Conservation (phyloP, 2,113 vertebrate species). For the Notechis scutatus region DNA sequence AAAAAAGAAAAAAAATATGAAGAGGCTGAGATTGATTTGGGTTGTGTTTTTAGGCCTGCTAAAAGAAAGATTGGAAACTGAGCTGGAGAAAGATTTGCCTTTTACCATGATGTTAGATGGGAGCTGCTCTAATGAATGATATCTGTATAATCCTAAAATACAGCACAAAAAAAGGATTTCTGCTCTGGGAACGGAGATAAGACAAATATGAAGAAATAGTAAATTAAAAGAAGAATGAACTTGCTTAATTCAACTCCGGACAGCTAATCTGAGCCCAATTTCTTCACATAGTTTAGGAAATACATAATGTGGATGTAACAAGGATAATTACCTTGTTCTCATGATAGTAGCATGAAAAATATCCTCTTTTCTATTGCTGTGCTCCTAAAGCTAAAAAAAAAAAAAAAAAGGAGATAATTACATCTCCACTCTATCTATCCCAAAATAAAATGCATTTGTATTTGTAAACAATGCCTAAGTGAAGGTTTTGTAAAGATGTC, state of each 20-base stretch:
- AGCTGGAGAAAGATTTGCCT: constrained; percentile 30
- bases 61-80: constrained; percentile 48
- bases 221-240: background rate
- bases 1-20: background rate
- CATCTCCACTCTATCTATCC: background rate
- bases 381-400: background rate
- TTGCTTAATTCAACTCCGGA: background rate
- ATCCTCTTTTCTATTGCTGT: background rate
- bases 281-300: background rate
- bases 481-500: background rate
- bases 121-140: constrained; percentile 41
- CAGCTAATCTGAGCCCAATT: background rate
- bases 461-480: background rate
- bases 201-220: background rate
- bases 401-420: background rate
- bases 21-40: constrained; percentile 44
- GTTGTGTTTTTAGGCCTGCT: constrained; percentile 45
- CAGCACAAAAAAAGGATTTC: background rate
- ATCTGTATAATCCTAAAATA: constrained; percentile 18
- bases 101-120: constrained; percentile 27
- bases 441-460: background rate
- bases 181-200: constrained; percentile 26
- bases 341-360: background rate
- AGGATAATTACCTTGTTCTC: background rate
- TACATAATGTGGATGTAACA: background rate